These are phyloP conservation scores for Columbina picui DNA, from an alignment of 2,113 vertebrate genomes.

Conservation along the genomic window DNA sequence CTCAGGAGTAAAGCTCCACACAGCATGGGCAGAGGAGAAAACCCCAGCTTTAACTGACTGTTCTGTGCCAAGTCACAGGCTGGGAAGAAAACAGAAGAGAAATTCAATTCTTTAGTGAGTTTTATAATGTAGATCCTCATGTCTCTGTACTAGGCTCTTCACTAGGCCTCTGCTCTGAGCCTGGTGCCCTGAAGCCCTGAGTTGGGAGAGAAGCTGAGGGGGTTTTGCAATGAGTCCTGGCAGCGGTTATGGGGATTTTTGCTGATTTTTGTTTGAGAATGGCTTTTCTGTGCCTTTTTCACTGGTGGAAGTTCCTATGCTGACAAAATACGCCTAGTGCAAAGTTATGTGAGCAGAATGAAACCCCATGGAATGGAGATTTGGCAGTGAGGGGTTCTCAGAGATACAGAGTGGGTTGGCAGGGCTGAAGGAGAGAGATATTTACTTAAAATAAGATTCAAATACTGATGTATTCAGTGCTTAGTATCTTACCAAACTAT, in stretches of 20 bases:
- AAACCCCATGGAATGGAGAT: neutral
- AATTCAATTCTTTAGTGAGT: neutral
- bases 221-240: neutral
- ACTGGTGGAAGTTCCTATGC: neutral
- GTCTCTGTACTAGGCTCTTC: neutral
- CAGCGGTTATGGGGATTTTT: accelerated
- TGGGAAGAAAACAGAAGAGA: neutral
- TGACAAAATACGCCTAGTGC: neutral
- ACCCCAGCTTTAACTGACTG: neutral
- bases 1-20: neutral
- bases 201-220: neutral
- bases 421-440: neutral
- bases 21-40: neutral
- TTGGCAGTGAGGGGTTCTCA: neutral
- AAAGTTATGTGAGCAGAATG: neutral
- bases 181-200: neutral
- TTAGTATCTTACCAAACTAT: neutral
- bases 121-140: neutral
- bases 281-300: neutral
- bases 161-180: neutral
- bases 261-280: neutral
- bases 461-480: neutral
- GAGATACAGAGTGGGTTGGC: neutral
- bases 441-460: neutral
- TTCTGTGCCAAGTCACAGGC: neutral